phyloP scores from a whole-genome alignment of 2,888 invertebrate genomes.

The Drosophila differens region DNA sequence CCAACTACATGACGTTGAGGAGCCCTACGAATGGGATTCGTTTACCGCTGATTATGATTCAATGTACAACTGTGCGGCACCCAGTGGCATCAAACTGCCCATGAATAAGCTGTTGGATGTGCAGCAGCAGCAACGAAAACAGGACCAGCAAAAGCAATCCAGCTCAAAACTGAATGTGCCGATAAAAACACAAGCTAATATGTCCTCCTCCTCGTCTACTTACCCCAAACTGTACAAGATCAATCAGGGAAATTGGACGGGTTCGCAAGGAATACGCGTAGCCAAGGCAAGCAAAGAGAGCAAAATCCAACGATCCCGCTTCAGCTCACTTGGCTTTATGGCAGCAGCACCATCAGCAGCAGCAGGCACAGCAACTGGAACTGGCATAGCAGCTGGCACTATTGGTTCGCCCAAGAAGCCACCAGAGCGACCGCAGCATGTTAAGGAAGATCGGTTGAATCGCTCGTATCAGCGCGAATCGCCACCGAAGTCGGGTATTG shows the following conservation, averaged over 20 bases:
- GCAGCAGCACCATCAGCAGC: background rate
- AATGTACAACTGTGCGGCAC: constrained; percentile 15
- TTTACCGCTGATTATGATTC: constrained; percentile 5
- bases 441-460: background rate
- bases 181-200: constrained; percentile 9
- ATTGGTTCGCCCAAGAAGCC: constrained; percentile 15
- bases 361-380: background rate
- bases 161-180: constrained; percentile 3
- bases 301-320: constrained; percentile 23
- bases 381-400: background rate
- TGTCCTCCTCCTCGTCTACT: constrained; percentile 4
- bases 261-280: background rate
- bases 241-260: constrained; percentile 25
- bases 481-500: constrained; percentile 3
- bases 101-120: constrained; percentile 21
- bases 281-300: constrained; percentile 21
- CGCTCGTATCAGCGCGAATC: background rate
- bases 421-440: background rate
- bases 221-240: constrained; percentile 47
- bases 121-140: background rate
- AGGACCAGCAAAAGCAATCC: background rate
- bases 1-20: constrained; percentile 10
- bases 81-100: constrained; percentile 10
- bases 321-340: background rate
- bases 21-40: constrained; percentile 25